Conservation (phyloP, 2,797 vertebrate genomes). For the Eulemur mongoz region DNA sequence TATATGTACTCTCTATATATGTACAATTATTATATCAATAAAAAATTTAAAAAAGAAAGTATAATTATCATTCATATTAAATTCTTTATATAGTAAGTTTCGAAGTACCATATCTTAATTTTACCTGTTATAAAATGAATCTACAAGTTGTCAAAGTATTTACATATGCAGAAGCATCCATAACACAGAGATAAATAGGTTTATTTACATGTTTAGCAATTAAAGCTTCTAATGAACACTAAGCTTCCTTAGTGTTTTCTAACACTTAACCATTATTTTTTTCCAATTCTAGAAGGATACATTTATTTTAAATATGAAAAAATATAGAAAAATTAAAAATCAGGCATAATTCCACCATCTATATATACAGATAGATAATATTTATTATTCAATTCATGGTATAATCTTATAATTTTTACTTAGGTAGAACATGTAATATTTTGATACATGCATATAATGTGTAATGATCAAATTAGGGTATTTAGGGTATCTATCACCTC, state of each 20-base stretch:
- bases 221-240: not conserved
- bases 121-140: not conserved
- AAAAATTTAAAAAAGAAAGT: not conserved
- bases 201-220: conserved; percentile 8
- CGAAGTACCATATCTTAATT: not conserved
- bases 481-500: no score
- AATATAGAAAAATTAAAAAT: not conserved
- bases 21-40: not conserved
- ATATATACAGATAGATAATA: not conserved
- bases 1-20: not conserved
- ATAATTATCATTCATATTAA: not conserved
- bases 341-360: not conserved
- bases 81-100: not conserved
- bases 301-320: conserved; percentile 18
- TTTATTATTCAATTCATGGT: conserved; percentile 1
- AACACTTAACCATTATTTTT: not conserved
- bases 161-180: not conserved
- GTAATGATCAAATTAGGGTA: no score
- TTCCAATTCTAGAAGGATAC: not conserved
- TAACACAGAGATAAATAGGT: not conserved
- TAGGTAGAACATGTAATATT: not conserved
- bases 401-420: conserved; percentile 29
- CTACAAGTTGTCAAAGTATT: conserved; percentile 29
- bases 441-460: no score
- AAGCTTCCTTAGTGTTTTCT: not conserved